Conservation (phyloP, 2,797 vertebrate genomes). For the Acanthopagrus latus region DNA sequence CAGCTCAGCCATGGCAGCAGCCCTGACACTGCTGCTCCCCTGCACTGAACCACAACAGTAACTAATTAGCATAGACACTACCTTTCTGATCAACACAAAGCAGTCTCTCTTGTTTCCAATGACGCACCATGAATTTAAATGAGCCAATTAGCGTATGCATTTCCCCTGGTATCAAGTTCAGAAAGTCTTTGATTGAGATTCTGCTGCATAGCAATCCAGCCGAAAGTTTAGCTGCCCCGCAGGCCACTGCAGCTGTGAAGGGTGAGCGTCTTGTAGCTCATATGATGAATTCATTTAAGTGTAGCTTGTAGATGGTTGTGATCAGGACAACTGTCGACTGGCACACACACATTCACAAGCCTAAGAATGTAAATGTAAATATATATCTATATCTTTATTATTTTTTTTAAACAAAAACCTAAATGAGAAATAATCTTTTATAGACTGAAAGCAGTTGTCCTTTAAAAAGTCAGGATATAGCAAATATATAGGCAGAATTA, state of each 20-base stretch:
- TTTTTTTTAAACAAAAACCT: neutral
- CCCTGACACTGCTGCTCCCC: slow-evolving; percentile 62
- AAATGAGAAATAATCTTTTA: neutral
- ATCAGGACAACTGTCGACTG: neutral
- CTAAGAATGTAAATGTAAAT: neutral
- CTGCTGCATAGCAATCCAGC: slow-evolving; percentile 60
- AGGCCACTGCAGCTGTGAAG: slow-evolving; percentile 16
- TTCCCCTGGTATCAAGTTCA: slow-evolving; percentile 69
- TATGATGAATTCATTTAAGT: slow-evolving; percentile 12
- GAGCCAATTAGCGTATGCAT: slow-evolving; percentile 78
- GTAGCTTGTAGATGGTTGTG: neutral
- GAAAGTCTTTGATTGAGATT: slow-evolving; percentile 74
- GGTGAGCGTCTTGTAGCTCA: slow-evolving; percentile 4
- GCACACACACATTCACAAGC: neutral
- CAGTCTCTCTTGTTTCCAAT: slow-evolving; percentile 74
- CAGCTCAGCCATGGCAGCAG: slow-evolving; percentile 65
- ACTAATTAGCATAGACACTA: slow-evolving; percentile 81
- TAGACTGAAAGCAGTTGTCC: neutral
- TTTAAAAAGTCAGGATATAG: neutral
- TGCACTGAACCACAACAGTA: slow-evolving; percentile 71
- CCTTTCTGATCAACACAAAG: slow-evolving; percentile 83
- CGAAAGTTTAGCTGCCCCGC: slow-evolving; percentile 56
- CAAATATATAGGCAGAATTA: neutral
- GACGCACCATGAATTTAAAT: slow-evolving; percentile 82
- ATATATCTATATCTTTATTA: neutral